A percentile compares a stretch with the other conserved stretches of the same genome.
These are phyloP conservation scores for Paralvinella palmiformis DNA, from an alignment of 1,140 invertebrate species.

Conservation along the genomic window DNA sequence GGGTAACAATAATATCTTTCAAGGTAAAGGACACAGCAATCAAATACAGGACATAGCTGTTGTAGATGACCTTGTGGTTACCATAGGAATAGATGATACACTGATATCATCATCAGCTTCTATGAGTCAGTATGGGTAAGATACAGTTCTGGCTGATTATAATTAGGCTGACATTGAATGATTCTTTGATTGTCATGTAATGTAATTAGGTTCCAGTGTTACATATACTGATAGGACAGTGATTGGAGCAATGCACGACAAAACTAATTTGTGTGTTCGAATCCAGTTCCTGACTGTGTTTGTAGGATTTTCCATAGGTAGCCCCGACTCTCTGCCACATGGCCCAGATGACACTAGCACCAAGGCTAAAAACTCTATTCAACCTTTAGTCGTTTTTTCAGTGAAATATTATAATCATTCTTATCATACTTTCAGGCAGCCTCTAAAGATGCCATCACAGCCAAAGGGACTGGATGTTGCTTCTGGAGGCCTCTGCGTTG, in stretches of 20 bases:
- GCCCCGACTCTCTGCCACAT: too few species aligned
- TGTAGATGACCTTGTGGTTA: slow-evolving; percentile 65
- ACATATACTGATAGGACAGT: too few species aligned
- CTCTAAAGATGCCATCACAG: slow-evolving; percentile 78
- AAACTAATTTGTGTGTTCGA: too few species aligned
- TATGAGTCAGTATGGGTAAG: slow-evolving; percentile 60
- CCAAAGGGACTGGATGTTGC: slow-evolving; percentile 71
- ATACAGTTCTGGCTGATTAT: not conserved
- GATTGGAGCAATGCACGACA: too few species aligned
- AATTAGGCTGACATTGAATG: slow-evolving; percentile 40
- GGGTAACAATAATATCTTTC: slow-evolving; percentile 69
- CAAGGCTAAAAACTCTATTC: too few species aligned
- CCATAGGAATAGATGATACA: slow-evolving; percentile 86
- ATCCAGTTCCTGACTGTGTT: too few species aligned
- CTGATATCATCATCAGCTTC: slow-evolving; percentile 65
- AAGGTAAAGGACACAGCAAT: slow-evolving; percentile 83
- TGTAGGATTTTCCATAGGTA: too few species aligned
- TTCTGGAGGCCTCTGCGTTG: slow-evolving; percentile 66
- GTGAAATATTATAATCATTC: too few species aligned
- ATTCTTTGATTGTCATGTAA: too few species aligned
- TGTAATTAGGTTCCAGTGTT: too few species aligned
- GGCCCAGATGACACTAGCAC: too few species aligned
- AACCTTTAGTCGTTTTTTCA: too few species aligned
- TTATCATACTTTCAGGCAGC: slow-evolving; percentile 7
- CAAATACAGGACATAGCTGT: slow-evolving; percentile 84